Evolutionary conservation across 2,113 vertebrate genomes (phyloP), one percentile per base, ranked within the genome.

Genomic region (Campylorhamphus procurvoides): DNA sequence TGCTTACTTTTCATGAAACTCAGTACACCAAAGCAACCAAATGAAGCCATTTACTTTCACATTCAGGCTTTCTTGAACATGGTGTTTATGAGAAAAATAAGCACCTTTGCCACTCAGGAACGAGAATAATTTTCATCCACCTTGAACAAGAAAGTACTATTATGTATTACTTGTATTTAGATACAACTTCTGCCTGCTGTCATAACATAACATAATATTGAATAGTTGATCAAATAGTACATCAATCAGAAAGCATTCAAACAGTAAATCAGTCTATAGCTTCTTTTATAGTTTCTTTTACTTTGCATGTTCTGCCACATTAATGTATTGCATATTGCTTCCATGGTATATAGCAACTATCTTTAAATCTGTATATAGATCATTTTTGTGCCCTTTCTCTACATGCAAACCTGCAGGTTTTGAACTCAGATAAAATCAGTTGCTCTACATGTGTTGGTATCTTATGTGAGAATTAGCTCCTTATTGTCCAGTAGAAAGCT

Each of bases 1-100:
- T 9, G 56, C 68, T 81, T 84, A 10, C 6, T 84, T 94, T 75
- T 84, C 1, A 0, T 81, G 64, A 67, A 79, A 44, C 50, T 42
- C 35, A 67, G 29, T 37, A 25, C 68, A 75, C 52, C 49, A 68
- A 88, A 88, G 56, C 40, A 89, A 58, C 31, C 72, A 84, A 96
- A 92, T 37, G 27, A 89, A 94, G 76, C 44, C n/a, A 28, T 94
- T 95, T 89, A 35, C 71, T 92, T 96, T 94, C 73, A 75, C 69
- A 46, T 92, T 77, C 68, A 27, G 24, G 39, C 90, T 86, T 80
- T 35, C 39, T 37, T 0, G 1, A 39, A 60, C 6, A 2, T 28
- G 8, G 4, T 49, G 52, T 47, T 90, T 60, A 56, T 40, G 56
- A 64, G 60, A 39, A 84, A 90, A 96, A 66, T 49, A 84, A 85